Evolutionary conservation across 1,140 invertebrate species (phyloP).

Genomic region (Drosophila nigrodunni): DNA sequence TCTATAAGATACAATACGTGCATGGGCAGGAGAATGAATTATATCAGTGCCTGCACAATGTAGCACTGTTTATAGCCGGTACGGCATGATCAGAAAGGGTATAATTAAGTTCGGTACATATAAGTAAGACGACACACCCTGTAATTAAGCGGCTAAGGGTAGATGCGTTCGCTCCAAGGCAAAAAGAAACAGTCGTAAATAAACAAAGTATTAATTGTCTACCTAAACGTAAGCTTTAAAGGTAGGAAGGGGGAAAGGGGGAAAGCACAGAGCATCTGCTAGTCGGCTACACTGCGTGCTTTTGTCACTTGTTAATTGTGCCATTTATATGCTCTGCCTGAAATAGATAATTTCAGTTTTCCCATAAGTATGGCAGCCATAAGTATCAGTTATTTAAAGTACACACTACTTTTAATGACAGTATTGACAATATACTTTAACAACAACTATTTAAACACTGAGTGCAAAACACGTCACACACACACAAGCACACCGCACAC

Average conservation of each 20-base stretch:
- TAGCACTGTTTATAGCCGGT: slow-evolving; percentile 16
- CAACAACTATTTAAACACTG: slow-evolving; percentile 4
- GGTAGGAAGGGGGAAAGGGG: no score
- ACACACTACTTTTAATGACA: slow-evolving; percentile 12
- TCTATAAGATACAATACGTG: slow-evolving; percentile 15
- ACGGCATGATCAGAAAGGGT: slow-evolving; percentile 8
- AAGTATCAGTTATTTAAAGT: slow-evolving; percentile 34
- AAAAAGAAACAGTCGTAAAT: no score
- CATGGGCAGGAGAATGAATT: not conserved
- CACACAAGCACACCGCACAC: no score
- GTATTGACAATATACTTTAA: slow-evolving; percentile 14
- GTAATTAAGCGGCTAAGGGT: not conserved
- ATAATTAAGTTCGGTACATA: slow-evolving; percentile 12
- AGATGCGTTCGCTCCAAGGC: not conserved
- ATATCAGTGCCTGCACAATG: slow-evolving; percentile 31
- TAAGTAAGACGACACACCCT: slow-evolving; percentile 1
- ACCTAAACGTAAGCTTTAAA: no score
- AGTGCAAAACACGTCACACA: not conserved
- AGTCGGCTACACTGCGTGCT: not conserved
- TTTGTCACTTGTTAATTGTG: slow-evolving; percentile 16
- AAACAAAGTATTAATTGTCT: no score
- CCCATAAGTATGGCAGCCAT: slow-evolving; percentile 3
- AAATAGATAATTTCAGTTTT: slow-evolving; percentile 35
- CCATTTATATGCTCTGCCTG: slow-evolving; percentile 44
- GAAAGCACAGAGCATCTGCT: not conserved